Evolutionary conservation across 53 echinoderm and acorn worm species (phyloP).

Genomic region (Holothuria scabra): DNA sequence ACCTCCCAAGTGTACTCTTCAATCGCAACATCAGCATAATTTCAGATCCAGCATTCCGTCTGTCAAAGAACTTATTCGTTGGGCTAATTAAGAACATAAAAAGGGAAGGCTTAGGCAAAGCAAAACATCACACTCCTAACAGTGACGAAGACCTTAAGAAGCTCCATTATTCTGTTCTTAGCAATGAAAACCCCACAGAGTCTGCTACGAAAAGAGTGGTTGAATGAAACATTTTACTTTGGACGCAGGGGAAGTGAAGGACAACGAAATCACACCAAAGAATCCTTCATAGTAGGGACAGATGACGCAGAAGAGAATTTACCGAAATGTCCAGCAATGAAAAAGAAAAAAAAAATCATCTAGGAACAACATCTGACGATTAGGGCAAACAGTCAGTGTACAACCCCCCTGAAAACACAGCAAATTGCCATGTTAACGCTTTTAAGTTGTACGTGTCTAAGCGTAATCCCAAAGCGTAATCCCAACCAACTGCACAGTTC

Average conservation of each 20-base stretch:
- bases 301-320: background rate
- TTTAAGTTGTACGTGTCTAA: background rate
- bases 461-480: background rate
- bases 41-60: background rate
- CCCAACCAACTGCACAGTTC: slow-evolving; percentile 3
- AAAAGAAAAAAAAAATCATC: slow-evolving; percentile 18
- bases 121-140: background rate
- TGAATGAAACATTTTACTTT: background rate
- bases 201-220: background rate
- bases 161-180: background rate
- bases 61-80: background rate
- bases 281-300: background rate
- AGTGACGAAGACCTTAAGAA: slow-evolving; percentile 5
- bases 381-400: background rate
- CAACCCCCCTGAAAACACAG: background rate
- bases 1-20: background rate
- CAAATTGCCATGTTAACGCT: background rate
- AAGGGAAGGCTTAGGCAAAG: slow-evolving; percentile 1
- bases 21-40: background rate
- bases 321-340: background rate
- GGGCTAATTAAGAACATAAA: background rate
- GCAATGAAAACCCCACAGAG: background rate
- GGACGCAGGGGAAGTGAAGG: slow-evolving; percentile 8
- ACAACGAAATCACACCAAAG: background rate
- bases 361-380: background rate